Evolutionary conservation across 2,888 invertebrate species (phyloP), one percentile per base, ranked within the genome.

Genomic region (Eupithecia subfuscata): DNA sequence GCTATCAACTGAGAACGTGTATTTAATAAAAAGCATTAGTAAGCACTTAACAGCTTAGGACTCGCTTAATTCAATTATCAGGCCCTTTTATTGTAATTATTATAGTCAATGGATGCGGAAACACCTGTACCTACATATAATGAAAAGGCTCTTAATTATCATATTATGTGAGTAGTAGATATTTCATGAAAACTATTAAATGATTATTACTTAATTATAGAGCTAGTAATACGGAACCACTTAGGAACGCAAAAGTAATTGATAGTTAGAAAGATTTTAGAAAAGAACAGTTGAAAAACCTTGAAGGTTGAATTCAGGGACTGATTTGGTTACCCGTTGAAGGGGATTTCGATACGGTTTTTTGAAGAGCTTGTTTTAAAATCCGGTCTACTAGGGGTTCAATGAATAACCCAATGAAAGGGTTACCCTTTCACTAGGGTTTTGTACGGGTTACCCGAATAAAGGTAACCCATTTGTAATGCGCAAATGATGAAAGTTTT

Each of bases 41-140:
- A 56, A 11, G 22, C 60, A 60, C 25, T 11, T 56, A 12, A 52
- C 52, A 12, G 22, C 56, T 56, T 11, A 56, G 22, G 56, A 22
- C n/a, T 8, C n/a, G n/a, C 9, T 3, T 11, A 56, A 56, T 56
- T 2, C 22, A 56, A 56, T 56, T 22, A 22, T 56, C 25, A 25
- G n/a, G n/a, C n/a, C 65, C 65, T 65, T 65, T 40, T 18, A 67
- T 22, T 5, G 1, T 45, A 45, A 68, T 68, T 40, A 40, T 30
- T 22, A 67, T 68, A 68, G 68, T 8, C 68, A 45, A 68, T 45
- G 68, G 22, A 68, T 22, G 68, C 40, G 68, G 68, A 68, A 68
- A 43, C 43, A 22, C n/a, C 68, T 43, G 25, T 67, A 3, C 12
- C 52, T 11, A 11, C 30, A 34, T n/a, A 22, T 40, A 68, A 68